A percentile compares a stretch with the other conserved stretches of the same genome.
These are phyloP conservation scores for Schizopygopsis malacanthus DNA, from an alignment of 2,797 vertebrate species.

Conservation along the genomic window DNA sequence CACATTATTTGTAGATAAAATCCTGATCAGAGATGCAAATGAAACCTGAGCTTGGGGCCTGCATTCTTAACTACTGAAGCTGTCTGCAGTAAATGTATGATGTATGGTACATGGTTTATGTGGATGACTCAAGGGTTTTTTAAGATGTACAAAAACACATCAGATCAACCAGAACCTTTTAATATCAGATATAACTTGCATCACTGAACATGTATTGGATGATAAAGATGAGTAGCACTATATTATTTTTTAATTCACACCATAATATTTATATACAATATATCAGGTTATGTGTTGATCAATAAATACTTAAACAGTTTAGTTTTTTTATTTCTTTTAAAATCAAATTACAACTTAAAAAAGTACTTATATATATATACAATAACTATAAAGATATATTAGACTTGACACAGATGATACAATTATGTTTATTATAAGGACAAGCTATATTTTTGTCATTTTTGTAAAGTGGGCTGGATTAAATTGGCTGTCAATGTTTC, in stretches of 20 bases:
- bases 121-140: slow-evolving; percentile 42
- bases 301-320: neutral
- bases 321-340: neutral
- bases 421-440: too few relatives aligned
- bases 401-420: too few relatives aligned
- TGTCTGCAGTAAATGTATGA: slow-evolving; percentile 45
- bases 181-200: slow-evolving; percentile 30
- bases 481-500: neutral
- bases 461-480: neutral
- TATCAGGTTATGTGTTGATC: neutral
- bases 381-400: too few relatives aligned
- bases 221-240: neutral
- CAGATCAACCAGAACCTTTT: slow-evolving; percentile 36
- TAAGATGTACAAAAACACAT: slow-evolving; percentile 38
- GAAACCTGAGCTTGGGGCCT: slow-evolving; percentile 60
- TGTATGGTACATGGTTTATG: slow-evolving; percentile 36
- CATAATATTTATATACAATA: neutral
- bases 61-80: slow-evolving; percentile 37
- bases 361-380: too few relatives aligned
- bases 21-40: slow-evolving; percentile 69
- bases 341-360: too few relatives aligned
- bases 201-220: neutral
- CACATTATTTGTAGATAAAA: slow-evolving; percentile 62
- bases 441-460: too few relatives aligned
- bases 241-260: neutral